Base-by-base conservation (phyloP, 2,888 invertebrate genomes). In the Polia nebulosa region DNA sequence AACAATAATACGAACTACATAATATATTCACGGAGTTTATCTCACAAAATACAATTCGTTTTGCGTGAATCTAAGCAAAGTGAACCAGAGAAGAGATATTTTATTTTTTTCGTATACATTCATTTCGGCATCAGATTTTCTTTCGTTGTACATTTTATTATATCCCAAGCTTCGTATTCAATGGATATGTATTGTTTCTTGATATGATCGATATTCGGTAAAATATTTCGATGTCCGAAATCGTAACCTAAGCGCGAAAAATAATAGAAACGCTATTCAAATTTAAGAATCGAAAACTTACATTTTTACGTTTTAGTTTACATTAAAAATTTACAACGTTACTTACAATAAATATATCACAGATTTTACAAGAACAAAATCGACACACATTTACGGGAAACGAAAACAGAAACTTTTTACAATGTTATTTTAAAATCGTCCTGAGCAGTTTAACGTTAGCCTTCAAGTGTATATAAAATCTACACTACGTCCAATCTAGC, bases 341-440 rank as follows among this genome's bases (percentile, higher is more conserved):
- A 91, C 94, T 95, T 95, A 95, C 90, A 93, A 94, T 95, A 95
- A 94, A 95, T 95, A 95, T 95, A 95, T 95, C 95, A 95, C 95
- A 95, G 95, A 95, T 94, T 93, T 92, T 94, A 95, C 94, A 95
- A 93, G 92, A 94, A 90, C 84, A 80, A 88, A 92, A 89, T 76
- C 68, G 86, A 91, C 87, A 90, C 88, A 88, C 85, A 87, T 69
- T 79, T 77, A 83, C 72, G 76, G 69, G 62, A 44, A 76, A 78
- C 60, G 53, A 73, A 78, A 84, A 81, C 82, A 80, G 83, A 87
- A 85, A 64, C 67, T 85, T 82, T 82, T 70, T 82, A 85, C 71
- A 83, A n/a, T 80, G 57, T 57, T 69, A 70, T 64, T 74, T 71
- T 52, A 55, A 74, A 75, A 74, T 81, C 80, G 83, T 82, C 83